Percentiles rank a stretch among this genome's conserved stretches.
phyloP scores from a whole-genome alignment of 2,888 invertebrate genomes.

The Temnothorax rugatulus region DNA sequence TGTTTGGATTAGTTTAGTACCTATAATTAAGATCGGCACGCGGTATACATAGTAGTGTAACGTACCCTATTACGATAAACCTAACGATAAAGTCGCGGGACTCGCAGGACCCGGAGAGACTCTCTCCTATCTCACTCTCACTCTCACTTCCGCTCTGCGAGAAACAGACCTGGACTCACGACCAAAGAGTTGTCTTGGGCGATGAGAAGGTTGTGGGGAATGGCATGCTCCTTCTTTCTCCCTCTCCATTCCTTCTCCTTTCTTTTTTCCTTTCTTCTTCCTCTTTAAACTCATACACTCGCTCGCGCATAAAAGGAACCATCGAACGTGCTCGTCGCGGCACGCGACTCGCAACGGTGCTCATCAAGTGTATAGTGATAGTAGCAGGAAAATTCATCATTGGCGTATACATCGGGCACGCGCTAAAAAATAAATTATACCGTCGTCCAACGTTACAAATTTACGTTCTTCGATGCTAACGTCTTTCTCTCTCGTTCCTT shows the following conservation, averaged over 20 bases:
- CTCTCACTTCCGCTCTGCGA: slow-evolving; percentile 56
- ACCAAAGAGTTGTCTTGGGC: slow-evolving; percentile 30
- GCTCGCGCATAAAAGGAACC: slow-evolving; percentile 80
- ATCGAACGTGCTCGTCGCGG: slow-evolving; percentile 76
- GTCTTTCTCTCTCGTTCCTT: slow-evolving; percentile 27
- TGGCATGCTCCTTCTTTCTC: neutral
- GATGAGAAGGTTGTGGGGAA: neutral
- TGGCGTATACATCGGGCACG: slow-evolving; percentile 71
- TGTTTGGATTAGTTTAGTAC: slow-evolving; percentile 71
- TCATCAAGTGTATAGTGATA: slow-evolving; percentile 57
- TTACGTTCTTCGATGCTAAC: slow-evolving; percentile 51
- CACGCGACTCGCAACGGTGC: slow-evolving; percentile 58
- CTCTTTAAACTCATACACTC: slow-evolving; percentile 71
- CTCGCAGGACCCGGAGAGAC: slow-evolving; percentile 2
- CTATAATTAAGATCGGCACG: slow-evolving; percentile 69
- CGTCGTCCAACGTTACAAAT: slow-evolving; percentile 77
- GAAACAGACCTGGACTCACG: slow-evolving; percentile 52
- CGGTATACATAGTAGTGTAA: slow-evolving; percentile 57
- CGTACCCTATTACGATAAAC: slow-evolving; percentile 20
- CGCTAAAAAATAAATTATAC: slow-evolving; percentile 84
- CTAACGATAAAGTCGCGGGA: slow-evolving; percentile 52
- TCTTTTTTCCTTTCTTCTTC: neutral
- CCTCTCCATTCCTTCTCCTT: neutral
- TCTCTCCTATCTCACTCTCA: slow-evolving; percentile 61
- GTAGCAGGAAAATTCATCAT: slow-evolving; percentile 60